phyloP scores from a whole-genome alignment of 2,113 vertebrate genomes.

The Limanda limanda region DNA sequence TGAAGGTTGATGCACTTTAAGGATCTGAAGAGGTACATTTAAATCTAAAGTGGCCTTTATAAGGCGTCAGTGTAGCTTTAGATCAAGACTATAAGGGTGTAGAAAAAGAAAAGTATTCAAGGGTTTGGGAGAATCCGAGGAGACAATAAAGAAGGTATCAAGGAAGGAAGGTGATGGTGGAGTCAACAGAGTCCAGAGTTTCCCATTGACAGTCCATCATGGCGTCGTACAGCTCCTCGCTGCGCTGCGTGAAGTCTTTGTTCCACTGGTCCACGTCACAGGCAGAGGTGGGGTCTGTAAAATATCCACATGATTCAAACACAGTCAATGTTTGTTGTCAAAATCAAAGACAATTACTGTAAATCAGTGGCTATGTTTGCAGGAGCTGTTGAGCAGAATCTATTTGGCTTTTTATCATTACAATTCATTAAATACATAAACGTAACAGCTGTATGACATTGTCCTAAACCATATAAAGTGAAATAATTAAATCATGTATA shows the following conservation, averaged over 20 bases:
- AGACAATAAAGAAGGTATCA: slow-evolving; percentile 38
- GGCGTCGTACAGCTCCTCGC: slow-evolving; percentile 92
- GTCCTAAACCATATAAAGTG: background rate
- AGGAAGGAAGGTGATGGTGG: slow-evolving; percentile 81
- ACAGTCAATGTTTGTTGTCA: background rate
- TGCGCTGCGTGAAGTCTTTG: slow-evolving; percentile 90
- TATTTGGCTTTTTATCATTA: too few relatives aligned
- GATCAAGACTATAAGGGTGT: background rate
- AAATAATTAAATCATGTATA: background rate
- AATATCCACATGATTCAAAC: background rate
- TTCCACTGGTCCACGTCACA: slow-evolving; percentile 89
- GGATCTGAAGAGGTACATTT: slow-evolving; percentile 13
- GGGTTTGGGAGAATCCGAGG: background rate
- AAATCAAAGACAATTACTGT: background rate
- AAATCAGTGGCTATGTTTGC: background rate
- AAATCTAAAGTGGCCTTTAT: background rate
- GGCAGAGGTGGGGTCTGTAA: slow-evolving; percentile 76
- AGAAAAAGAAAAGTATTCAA: slow-evolving; percentile 2
- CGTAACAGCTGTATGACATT: too few relatives aligned
- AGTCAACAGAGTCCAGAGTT: slow-evolving; percentile 87
- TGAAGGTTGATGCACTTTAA: slow-evolving; percentile 10
- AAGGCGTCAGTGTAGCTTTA: slow-evolving; percentile 2
- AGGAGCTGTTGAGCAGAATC: too few relatives aligned
- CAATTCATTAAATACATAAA: too few relatives aligned
- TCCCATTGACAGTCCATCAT: slow-evolving; percentile 93